Evolutionary conservation across 2,113 vertebrate species (phyloP).

Genomic region (Lagopus muta): DNA sequence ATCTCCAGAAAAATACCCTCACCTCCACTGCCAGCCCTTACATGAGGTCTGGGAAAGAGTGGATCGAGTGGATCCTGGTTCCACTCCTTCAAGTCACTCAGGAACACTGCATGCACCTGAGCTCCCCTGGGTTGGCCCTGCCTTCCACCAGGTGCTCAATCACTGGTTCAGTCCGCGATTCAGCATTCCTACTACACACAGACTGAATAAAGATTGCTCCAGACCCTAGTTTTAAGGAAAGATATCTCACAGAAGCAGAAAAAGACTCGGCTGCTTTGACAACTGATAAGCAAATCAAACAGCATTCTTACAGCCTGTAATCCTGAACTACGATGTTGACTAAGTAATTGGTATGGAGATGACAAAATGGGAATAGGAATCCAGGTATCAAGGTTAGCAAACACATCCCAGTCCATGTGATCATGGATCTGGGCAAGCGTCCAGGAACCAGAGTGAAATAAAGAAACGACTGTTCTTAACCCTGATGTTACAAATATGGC

Average conservation of each 20-base stretch:
- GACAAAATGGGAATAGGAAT: not conserved
- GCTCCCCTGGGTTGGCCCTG: no score
- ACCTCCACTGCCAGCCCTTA: no score
- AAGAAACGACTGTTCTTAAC: not conserved
- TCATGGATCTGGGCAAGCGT: not conserved
- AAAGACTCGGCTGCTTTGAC: not conserved
- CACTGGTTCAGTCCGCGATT: no score
- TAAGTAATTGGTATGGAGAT: not conserved
- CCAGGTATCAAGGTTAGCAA: not conserved
- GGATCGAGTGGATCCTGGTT: no score
- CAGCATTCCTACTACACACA: no score
- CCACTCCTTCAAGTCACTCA: no score
- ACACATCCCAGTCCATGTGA: not conserved
- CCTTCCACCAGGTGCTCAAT: no score
- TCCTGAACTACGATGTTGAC: not conserved
- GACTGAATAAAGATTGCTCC: not conserved
- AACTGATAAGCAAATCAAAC: not conserved
- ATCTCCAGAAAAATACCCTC: no score
- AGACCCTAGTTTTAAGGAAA: not conserved
- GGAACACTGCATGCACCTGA: no score
- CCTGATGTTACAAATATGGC: not conserved
- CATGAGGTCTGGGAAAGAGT: no score
- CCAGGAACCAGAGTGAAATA: not conserved
- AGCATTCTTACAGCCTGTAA: not conserved
- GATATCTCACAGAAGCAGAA: not conserved